Evolutionary conservation across 2,797 vertebrate genomes (phyloP), one percentile per base, ranked within the genome.

Genomic region (Cygnus olor): DNA sequence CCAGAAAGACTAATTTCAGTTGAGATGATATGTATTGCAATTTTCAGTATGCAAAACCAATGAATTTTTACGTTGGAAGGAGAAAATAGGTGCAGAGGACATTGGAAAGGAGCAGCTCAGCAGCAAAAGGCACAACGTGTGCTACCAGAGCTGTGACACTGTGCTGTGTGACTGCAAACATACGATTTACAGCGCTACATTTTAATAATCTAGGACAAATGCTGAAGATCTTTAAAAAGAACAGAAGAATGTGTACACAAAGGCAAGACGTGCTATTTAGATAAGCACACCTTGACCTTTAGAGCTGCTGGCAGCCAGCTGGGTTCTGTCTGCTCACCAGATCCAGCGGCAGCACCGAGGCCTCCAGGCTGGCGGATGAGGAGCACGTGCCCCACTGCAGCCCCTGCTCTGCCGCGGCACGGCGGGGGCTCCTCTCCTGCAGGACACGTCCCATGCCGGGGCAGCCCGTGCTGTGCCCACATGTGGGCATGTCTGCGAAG

Each of bases 401-500:
- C 28, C 53, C 28, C 53, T 54, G 53, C 53, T 36, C 27, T 4
- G 5, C 54, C 1, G 0, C 20, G 72, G 85, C 58, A 58, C 0
- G 0, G 3, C 0, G 0, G 17, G 49, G 66, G 42, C 53, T 38
- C 36, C 36, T 20, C n/a, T 16, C 70, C 70, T n/a, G 38, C 79
- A 64, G 60, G 9, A 5, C 40, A 0, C 0, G 6, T 4, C 40
- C 36, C 14, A 9, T 20, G 2, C 11, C 3, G n/a, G 64, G 60
- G 34, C 66, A 70, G 56, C 8, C 12, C 6, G 13, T 22, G 80
- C 56, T 34, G 16, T 61, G 36, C 60, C 45, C 36, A 36, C 70
- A 11, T 0, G 0, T 7, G 58, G 10, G 14, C 10, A 0, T 0
- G 7, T 2, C 1, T 9, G 34, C 2, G 14, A 42, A 14, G 19